phyloP scores from a whole-genome alignment of 1,140 invertebrate genomes.

The Platyscapa corneri region DNA sequence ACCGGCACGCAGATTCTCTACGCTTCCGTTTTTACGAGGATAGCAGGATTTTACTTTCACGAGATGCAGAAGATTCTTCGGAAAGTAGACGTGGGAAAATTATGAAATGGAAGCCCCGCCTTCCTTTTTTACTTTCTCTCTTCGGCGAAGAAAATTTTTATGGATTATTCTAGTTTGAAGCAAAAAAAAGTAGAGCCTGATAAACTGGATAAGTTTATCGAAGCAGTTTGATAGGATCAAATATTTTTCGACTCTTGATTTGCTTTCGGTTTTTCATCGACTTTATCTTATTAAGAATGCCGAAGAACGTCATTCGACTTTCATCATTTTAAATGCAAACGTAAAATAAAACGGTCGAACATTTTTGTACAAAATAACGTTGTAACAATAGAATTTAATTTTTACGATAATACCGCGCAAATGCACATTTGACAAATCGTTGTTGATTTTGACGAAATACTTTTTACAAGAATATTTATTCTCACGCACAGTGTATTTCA shows the following conservation, averaged over 20 bases:
- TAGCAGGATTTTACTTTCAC: constrained; percentile 49
- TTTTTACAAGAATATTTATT: neutral
- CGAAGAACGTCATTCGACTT: neutral
- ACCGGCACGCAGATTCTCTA: constrained; percentile 47
- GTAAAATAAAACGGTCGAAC: neutral
- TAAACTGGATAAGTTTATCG: constrained; percentile 37
- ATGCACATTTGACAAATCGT: too few species aligned
- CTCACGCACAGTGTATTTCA: neutral
- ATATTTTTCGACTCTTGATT: constrained; percentile 12
- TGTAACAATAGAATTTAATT: neutral
- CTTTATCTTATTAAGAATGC: neutral
- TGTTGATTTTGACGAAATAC: too few species aligned
- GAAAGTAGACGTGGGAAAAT: constrained; percentile 47
- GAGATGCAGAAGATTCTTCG: constrained; percentile 47
- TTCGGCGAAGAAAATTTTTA: constrained; percentile 18
- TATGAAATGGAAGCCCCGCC: constrained; percentile 26
- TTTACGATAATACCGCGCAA: neutral
- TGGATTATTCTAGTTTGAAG: neutral
- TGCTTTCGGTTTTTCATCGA: neutral
- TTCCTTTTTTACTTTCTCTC: constrained; percentile 15
- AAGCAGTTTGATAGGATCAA: neutral
- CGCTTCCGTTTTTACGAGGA: constrained; percentile 48
- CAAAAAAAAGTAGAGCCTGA: neutral
- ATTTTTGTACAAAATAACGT: neutral
- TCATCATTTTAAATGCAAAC: neutral